Conservation (phyloP, 2,888 invertebrate species). For the Linnaemya tessellans region DNA sequence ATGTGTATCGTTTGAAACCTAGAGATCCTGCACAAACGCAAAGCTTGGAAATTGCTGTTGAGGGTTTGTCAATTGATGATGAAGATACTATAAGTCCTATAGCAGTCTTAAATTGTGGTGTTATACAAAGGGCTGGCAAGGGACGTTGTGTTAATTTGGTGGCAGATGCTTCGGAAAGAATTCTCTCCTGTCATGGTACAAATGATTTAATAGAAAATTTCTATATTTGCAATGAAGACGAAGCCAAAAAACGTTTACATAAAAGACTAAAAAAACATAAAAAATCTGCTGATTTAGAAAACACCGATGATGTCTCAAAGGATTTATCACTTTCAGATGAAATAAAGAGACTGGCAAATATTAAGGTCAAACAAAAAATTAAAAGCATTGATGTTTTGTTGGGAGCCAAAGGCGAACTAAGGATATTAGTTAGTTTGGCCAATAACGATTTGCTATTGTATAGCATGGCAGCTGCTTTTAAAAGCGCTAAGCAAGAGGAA, state of each 20-base stretch:
- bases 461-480: conserved; percentile 82
- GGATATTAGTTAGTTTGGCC: conserved; percentile 87
- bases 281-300: conserved; percentile 83
- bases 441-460: conserved; percentile 91
- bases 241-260: conserved; percentile 87
- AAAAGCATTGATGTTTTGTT: conserved; percentile 89
- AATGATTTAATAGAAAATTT: conserved; percentile 93
- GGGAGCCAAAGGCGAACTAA: conserved; percentile 89
- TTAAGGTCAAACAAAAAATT: conserved; percentile 88
- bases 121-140: conserved; percentile 89
- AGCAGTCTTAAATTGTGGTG: conserved; percentile 90
- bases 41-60: conserved; percentile 84
- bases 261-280: conserved; percentile 90
- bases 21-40: conserved; percentile 82
- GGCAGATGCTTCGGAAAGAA: conserved; percentile 88
- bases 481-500: conserved; percentile 83
- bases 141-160: conserved; percentile 91
- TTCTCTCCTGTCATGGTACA: conserved; percentile 92
- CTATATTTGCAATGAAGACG: conserved; percentile 89
- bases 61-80: conserved; percentile 80
- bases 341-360: conserved; percentile 87
- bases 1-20: conserved; percentile 91
- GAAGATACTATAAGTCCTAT: conserved; percentile 85
- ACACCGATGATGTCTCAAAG: conserved; percentile 79
- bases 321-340: conserved; percentile 88